Percentiles rank a stretch among this genome's conserved stretches.
Evolutionary conservation across 1,140 invertebrate species (phyloP).

Genomic region (Pogonomyrmex barbatus): DNA sequence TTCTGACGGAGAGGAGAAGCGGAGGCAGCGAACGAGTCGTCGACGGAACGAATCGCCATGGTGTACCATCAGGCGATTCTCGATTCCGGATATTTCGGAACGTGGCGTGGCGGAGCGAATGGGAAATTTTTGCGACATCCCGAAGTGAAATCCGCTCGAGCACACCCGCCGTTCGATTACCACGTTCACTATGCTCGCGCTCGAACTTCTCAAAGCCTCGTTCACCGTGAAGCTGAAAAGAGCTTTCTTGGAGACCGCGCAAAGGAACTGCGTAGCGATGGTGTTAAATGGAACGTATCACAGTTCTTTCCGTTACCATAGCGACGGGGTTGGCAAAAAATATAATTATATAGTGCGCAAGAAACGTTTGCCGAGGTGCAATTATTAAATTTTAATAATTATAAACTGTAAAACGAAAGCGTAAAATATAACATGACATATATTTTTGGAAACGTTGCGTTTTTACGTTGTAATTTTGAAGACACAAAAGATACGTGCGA

Average conservation of each 20-base stretch:
- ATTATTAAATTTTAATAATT: background rate
- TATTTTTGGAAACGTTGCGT: background rate
- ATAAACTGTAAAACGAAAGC: background rate
- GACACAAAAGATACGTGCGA: background rate
- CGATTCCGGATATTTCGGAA: conserved; percentile 49
- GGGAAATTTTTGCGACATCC: conserved; percentile 54
- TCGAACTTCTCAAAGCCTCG: conserved; percentile 44
- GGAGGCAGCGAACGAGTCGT: background rate
- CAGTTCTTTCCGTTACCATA: conserved; percentile 18
- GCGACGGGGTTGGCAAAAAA: background rate
- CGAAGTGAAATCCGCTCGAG: background rate
- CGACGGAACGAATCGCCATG: conserved; percentile 23
- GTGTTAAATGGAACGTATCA: conserved; percentile 48
- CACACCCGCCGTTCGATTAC: conserved; percentile 41
- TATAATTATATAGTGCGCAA: background rate
- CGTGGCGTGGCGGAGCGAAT: background rate
- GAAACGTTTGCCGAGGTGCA: background rate
- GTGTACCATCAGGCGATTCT: conserved; percentile 27
- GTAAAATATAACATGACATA: background rate
- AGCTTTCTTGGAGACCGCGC: conserved; percentile 16
- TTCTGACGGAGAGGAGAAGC: conserved; percentile 19
- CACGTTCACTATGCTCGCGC: background rate
- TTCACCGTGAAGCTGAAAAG: background rate
- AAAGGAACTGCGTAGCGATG: conserved; percentile 34
- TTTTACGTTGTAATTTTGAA: background rate